A percentile compares a stretch with the other conserved stretches of the same genome.
Conservation (phyloP, 2,797 vertebrate genomes). For the Phoebastria nigripes region DNA sequence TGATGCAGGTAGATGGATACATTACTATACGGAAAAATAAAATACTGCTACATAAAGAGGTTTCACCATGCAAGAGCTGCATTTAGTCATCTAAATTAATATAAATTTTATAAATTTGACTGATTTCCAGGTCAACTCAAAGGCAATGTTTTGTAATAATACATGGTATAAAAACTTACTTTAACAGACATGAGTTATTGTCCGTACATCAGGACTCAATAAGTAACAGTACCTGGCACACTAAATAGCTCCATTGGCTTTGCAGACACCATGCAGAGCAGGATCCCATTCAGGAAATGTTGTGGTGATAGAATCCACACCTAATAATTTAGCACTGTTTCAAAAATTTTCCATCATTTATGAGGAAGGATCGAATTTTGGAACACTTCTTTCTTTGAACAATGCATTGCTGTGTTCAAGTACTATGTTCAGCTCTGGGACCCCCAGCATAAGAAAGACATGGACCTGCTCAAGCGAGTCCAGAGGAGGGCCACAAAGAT, state of each 20-base stretch:
- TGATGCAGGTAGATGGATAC: neutral
- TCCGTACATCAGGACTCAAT: neutral
- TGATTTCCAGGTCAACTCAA: neutral
- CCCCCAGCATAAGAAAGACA: neutral
- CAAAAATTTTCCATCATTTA: neutral
- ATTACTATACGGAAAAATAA: neutral
- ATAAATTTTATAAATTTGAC: neutral
- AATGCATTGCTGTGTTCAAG: neutral
- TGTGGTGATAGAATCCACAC: neutral
- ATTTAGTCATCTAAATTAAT: neutral
- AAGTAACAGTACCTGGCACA: neutral
- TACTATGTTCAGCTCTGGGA: neutral
- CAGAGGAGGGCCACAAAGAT: neutral
- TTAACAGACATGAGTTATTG: neutral
- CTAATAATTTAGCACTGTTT: neutral
- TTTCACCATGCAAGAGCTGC: neutral
- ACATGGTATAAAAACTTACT: neutral
- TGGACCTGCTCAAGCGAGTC: fast-evolving
- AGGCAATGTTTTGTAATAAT: neutral
- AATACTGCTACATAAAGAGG: neutral
- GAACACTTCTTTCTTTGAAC: neutral
- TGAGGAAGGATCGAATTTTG: neutral
- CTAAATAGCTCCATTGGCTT: neutral
- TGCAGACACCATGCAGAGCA: neutral
- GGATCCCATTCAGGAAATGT: neutral